Conservation (phyloP, 2,888 invertebrate species). For the Cosmia trapezina region DNA sequence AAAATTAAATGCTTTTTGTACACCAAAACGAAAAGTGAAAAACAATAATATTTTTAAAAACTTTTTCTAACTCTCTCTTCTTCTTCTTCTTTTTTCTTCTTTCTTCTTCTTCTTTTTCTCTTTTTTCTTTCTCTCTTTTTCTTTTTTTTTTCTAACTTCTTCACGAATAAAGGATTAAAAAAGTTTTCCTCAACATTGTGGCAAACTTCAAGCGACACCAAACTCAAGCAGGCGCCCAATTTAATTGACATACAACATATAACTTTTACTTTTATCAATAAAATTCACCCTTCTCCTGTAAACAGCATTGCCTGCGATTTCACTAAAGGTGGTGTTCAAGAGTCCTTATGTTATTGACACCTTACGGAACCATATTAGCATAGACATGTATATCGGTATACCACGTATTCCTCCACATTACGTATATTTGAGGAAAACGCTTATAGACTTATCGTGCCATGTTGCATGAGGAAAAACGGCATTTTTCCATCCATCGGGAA, state of each 20-base stretch:
- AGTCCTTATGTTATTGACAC: slow-evolving; percentile 26
- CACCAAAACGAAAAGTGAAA: too few species aligned
- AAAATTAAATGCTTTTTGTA: too few species aligned
- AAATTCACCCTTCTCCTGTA: not conserved
- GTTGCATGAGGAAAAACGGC: not conserved
- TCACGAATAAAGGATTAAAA: not conserved
- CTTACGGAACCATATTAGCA: slow-evolving; percentile 20
- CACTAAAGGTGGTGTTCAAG: not conserved
- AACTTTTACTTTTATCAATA: slow-evolving; percentile 5
- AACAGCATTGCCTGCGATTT: slow-evolving; percentile 14
- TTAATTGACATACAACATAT: not conserved
- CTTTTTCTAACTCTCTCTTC: too few species aligned
- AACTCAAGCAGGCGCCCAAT: not conserved
- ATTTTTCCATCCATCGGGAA: not conserved
- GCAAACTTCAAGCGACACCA: not conserved
- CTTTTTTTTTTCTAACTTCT: not conserved
- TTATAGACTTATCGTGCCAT: not conserved
- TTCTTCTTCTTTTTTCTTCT: too few species aligned
- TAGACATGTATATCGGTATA: not conserved
- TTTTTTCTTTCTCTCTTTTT: too few species aligned
- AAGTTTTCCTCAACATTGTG: not conserved
- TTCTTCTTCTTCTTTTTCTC: too few species aligned
- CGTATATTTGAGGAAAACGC: not conserved
- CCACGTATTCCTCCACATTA: not conserved
- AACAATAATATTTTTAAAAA: too few species aligned